Base-by-base conservation (phyloP, 2,888 invertebrate species). In the Autographa gamma region DNA sequence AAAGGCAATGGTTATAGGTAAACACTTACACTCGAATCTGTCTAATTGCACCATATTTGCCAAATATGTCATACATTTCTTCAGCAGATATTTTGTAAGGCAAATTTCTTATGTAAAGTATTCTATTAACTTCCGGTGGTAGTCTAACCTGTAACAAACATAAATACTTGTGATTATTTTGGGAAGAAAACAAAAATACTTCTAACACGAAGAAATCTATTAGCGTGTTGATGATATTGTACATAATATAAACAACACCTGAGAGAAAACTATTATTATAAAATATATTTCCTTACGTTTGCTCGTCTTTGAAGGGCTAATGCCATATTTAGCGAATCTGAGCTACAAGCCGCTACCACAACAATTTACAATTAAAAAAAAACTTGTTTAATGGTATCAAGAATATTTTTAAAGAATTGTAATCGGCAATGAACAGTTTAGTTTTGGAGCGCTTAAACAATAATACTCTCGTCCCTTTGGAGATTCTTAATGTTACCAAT, bases 31-130 rank as follows among this genome's bases (percentile, higher is more conserved):
- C 98, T 95, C 99, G 96, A 75, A 99, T 99, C 95, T 99, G 99
- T 85, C 99, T 96, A 80, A 99, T 99, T 4, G 99, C 99, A 85
- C 99, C 99, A 95, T 99, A 99, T 96, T 99, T 99, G 19, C 99
- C 99, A 96, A 99, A 99, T 79, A 99, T 99, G 94, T 99, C 99
- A 91, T 99, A 99, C 99, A 99, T 99, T 97, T 99, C 99, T 93
- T 99, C 99, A 8, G 98, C 99, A 63, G 99, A 99, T 84, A 99
- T 99, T 96, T 99, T 99, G 89, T 99, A 99, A 0, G 99, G 99
- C 74, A 99, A 96, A 95, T 99, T 99, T 88, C 99, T 96, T 13
- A 99, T 98, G 90, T 99, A 99, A 5, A 99, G 95, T 72, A 99
- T 98, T 89, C 99, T 96, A 91, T 99, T 99, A 3, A 99, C 99